Evolutionary conservation across 2,113 vertebrate genomes (phyloP).

Genomic region (Corapipo altera): DNA sequence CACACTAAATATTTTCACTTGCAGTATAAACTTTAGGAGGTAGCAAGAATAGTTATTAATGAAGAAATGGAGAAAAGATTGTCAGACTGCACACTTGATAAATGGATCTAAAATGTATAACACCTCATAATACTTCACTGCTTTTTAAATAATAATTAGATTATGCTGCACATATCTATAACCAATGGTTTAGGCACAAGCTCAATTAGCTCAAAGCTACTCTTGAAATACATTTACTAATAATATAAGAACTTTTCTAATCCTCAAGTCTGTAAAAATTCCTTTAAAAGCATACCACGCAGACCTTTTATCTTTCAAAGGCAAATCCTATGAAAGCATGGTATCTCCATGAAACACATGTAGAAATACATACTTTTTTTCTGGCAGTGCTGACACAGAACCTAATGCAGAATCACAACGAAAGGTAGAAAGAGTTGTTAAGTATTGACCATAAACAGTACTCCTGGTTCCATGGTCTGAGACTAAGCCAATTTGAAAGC

Average conservation of each 20-base stretch:
- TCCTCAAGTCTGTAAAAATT: not conserved
- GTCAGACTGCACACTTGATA: not conserved
- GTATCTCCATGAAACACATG: not conserved
- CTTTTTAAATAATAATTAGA: not conserved
- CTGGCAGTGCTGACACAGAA: not conserved
- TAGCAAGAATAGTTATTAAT: not conserved
- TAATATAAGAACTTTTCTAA: not conserved
- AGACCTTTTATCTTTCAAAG: not conserved
- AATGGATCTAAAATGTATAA: not conserved
- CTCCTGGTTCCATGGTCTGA: not conserved
- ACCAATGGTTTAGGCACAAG: not conserved
- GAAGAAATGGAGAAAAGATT: not conserved
- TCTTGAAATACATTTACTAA: not conserved
- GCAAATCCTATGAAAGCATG: not conserved
- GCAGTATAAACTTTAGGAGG: not conserved
- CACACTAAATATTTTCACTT: not conserved
- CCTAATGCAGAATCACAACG: not conserved
- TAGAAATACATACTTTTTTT: not conserved
- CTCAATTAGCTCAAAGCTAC: not conserved
- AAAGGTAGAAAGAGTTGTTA: not conserved
- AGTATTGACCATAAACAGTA: not conserved
- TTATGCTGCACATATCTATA: not conserved
- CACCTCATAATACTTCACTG: not conserved
- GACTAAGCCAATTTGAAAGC: not conserved
- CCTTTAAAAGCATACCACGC: not conserved